Evolutionary conservation across 2,888 invertebrate species (phyloP), one percentile per base, ranked within the genome.

Genomic region (Cosmia trapezina): DNA sequence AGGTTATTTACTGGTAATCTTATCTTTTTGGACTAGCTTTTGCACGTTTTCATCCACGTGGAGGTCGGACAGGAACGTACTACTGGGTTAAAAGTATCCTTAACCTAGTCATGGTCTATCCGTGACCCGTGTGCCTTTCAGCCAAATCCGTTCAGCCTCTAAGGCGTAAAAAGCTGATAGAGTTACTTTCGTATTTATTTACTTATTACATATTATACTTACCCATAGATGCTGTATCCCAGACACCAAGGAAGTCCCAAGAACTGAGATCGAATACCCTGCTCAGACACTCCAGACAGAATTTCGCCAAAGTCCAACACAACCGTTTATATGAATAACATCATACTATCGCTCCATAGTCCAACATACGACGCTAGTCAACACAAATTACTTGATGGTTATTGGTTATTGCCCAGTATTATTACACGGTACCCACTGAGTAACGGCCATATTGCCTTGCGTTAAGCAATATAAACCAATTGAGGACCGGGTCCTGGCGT

Each of bases 401-500:
- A 81, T 75, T 70, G 76, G 62, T 75, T 75, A 84, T 73, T 57
- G 59, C 59, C 59, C 45, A 78, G 70, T 79, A 84, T 77, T 81
- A 81, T 86, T 74, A 78, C 70, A 79, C 22, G 80, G 71, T 61
- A 74, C 80, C 78, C 62, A 76, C 73, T 68, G 80, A 83, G 80
- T 67, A 80, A 66, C 71, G 70, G 65, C 70, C 76, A 82, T 85
- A 86, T 89, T 86, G 92, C 91, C 90, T 49, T 54, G 80, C 45
- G 73, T 73, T 83, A 90, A 89, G 89, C 90, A 92, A 94, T 94
- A 93, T 93, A 93, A 93, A 90, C 92, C 94, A 95, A 96, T 96
- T 96, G 94, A 92, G 89, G 81, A 83, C 17, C 61, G 89, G 85
- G 80, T 83, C 86, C 73, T 78, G 76, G 76, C 86, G 86, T 14